These are phyloP conservation scores for pig (Sus scrofa) DNA, from an alignment of 2,113 vertebrate genomes.

Conservation along the genomic window DNA sequence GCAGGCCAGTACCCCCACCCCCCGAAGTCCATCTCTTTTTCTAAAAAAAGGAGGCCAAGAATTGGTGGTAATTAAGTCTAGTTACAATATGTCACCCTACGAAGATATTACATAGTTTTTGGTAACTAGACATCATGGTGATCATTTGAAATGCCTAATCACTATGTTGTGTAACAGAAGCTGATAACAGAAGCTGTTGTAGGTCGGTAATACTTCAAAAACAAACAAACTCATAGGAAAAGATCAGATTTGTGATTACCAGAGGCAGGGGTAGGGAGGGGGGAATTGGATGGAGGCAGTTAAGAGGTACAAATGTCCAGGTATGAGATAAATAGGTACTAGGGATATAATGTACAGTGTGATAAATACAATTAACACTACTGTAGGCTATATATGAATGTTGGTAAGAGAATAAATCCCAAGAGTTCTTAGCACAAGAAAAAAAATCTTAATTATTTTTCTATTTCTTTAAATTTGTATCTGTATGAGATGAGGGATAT, in stretches of 20 bases:
- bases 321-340: background rate
- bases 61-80: background rate
- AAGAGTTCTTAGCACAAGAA: background rate
- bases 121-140: background rate
- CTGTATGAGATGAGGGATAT: background rate
- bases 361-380: background rate
- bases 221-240: background rate
- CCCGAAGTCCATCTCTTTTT: background rate
- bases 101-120: background rate
- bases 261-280: background rate
- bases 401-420: background rate
- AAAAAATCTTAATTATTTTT: background rate
- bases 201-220: background rate
- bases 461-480: background rate
- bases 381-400: background rate
- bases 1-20: fast-evolving
- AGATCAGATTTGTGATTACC: background rate
- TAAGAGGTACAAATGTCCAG: background rate
- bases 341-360: background rate
- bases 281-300: background rate
- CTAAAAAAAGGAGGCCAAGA: background rate
- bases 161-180: background rate
- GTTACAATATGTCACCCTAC: background rate
- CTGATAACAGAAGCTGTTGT: background rate
- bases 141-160: background rate